Evolutionary conservation across 1,140 invertebrate species (phyloP).

Genomic region (Zelostemma sp.): DNA sequence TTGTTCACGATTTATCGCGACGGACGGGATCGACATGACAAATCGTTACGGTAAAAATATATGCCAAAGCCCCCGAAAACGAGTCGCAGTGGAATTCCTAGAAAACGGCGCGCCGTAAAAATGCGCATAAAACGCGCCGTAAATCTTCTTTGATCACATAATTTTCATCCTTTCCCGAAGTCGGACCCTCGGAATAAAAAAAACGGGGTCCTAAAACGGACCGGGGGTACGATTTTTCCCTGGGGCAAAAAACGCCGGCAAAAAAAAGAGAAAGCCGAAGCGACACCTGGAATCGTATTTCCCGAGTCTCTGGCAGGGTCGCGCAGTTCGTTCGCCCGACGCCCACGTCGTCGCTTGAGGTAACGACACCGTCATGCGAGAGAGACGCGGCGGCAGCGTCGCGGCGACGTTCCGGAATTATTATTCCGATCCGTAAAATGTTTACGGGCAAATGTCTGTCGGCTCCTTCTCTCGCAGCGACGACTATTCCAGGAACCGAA

Average conservation of each 20-base stretch:
- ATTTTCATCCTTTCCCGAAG: no score
- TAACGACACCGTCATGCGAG: slow-evolving; percentile 37
- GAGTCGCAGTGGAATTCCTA: no score
- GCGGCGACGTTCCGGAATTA: slow-evolving; percentile 43
- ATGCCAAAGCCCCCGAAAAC: no score
- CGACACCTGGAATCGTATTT: slow-evolving; percentile 46
- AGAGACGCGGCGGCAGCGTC: slow-evolving; percentile 19
- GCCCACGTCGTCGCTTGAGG: slow-evolving; percentile 43
- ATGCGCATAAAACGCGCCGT: no score
- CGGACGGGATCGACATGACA: no score
- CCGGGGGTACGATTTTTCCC: no score
- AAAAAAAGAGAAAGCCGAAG: slow-evolving; percentile 17
- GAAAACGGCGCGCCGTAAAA: no score
- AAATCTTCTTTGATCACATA: no score
- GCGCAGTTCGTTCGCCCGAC: slow-evolving; percentile 46
- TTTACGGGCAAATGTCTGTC: slow-evolving; percentile 51
- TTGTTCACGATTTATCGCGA: no score
- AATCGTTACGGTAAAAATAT: no score
- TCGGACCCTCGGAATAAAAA: no score
- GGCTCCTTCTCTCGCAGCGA: slow-evolving; percentile 34
- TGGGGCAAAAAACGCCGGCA: slow-evolving; percentile 14
- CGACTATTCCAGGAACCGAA: slow-evolving; percentile 63
- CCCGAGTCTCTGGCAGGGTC: slow-evolving; percentile 24
- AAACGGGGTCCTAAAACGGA: no score
- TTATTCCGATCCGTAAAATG: slow-evolving; percentile 54